Evolutionary conservation across 2,113 vertebrate genomes (phyloP).

Genomic region (Platycercus adscitus): DNA sequence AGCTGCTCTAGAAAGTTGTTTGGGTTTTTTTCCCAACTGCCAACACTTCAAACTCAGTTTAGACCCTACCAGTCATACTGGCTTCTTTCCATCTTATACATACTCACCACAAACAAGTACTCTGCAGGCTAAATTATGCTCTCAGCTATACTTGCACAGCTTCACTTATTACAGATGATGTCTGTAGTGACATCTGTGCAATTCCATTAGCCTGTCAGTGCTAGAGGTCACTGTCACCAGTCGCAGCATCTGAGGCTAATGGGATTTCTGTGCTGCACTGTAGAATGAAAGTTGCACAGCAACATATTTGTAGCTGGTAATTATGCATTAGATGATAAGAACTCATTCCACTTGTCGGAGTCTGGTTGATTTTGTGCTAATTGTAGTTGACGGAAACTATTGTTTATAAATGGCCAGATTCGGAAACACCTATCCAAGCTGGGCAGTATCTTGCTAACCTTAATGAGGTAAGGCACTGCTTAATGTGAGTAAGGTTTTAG

Average conservation of each 20-base stretch:
- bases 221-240: neutral
- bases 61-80: neutral
- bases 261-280: neutral
- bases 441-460: neutral
- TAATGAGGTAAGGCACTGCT: neutral
- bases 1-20: neutral
- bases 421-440: neutral
- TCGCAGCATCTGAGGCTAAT: neutral
- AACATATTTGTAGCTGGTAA: neutral
- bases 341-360: neutral
- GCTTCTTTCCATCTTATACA: neutral
- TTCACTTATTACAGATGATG: neutral
- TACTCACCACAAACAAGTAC: neutral
- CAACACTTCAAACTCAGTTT: neutral
- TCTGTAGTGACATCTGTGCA: neutral
- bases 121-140: neutral
- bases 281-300: neutral
- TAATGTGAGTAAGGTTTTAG: neutral
- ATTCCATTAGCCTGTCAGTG: neutral
- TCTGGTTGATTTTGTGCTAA: neutral
- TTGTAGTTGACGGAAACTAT: neutral
- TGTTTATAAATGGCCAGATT: neutral
- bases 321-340: neutral
- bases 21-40: neutral
- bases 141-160: neutral